A percentile compares a stretch with the other conserved stretches of the same genome.
Conservation (phyloP, 64 coral and sea anemone species). For the Stichodactyla helianthus region DNA sequence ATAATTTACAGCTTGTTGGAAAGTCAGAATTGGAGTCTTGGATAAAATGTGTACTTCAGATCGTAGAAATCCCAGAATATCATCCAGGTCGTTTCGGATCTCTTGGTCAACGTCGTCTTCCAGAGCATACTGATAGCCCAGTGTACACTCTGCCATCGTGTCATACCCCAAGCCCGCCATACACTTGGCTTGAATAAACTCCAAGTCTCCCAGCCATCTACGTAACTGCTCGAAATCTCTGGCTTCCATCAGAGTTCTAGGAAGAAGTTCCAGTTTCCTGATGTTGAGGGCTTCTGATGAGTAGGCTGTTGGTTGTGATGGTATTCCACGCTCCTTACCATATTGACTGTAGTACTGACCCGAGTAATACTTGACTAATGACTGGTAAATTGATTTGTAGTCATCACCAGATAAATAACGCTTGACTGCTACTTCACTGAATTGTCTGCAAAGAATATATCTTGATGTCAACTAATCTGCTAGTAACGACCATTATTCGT, state of each 20-base stretch:
- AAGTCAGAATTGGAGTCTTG: conserved; percentile 32
- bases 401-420: conserved; percentile 21
- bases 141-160: conserved; percentile 29
- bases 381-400: conserved; percentile 24
- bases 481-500: too few relatives aligned
- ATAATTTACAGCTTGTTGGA: conserved; percentile 33
- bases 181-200: conserved; percentile 59
- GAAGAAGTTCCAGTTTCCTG: conserved; percentile 50
- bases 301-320: conserved; percentile 41
- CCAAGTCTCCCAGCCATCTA: conserved; percentile 36
- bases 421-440: conserved; percentile 30
- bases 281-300: conserved; percentile 36
- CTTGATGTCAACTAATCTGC: neutral
- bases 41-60: conserved; percentile 49
- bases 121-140: conserved; percentile 17
- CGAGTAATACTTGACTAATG: conserved; percentile 42
- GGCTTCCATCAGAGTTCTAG: conserved; percentile 31
- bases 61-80: conserved; percentile 40
- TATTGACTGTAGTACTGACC: conserved; percentile 25
- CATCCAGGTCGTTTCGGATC: conserved; percentile 25
- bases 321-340: conserved; percentile 27
- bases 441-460: conserved; percentile 20
- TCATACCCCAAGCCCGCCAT: conserved; percentile 61
- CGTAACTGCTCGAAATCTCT: conserved; percentile 34
- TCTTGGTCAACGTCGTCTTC: neutral